Evolutionary conservation across 2,888 invertebrate genomes (phyloP).

Genomic region (Phyto melanocephala): DNA sequence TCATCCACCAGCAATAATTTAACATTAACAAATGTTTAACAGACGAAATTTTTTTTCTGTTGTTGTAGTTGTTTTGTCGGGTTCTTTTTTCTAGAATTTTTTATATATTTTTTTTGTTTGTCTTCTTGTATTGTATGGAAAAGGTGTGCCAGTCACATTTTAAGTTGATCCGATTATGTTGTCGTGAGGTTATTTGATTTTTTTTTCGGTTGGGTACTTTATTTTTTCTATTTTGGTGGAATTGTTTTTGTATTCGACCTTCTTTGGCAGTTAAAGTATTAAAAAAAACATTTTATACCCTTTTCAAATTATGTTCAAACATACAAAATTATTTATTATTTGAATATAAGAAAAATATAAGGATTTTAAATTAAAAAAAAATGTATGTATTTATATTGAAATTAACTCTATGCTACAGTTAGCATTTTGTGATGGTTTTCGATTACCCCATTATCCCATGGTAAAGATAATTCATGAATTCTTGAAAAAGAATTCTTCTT

Average conservation of each 20-base stretch:
- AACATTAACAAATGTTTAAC: constrained; percentile 49
- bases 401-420: no score
- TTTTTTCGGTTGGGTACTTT: background rate
- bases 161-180: constrained; percentile 62
- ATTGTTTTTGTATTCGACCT: constrained; percentile 44
- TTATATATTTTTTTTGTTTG: background rate
- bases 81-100: background rate
- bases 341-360: constrained; percentile 10
- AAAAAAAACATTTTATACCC: constrained; percentile 23
- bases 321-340: constrained; percentile 25
- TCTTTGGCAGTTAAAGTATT: constrained; percentile 14
- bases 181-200: constrained; percentile 51
- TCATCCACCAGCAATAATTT: constrained; percentile 24
- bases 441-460: no score
- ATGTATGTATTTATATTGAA: no score
- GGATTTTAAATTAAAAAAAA: constrained; percentile 17
- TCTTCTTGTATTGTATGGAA: background rate
- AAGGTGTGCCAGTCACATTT: constrained; percentile 58
- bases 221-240: background rate
- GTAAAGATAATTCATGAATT: no score
- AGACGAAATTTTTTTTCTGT: constrained; percentile 15
- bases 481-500: no score
- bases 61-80: background rate
- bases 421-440: no score
- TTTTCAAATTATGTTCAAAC: constrained; percentile 41